Conservation (phyloP, 1,140 invertebrate species). For the Aphaenogaster floridana region DNA sequence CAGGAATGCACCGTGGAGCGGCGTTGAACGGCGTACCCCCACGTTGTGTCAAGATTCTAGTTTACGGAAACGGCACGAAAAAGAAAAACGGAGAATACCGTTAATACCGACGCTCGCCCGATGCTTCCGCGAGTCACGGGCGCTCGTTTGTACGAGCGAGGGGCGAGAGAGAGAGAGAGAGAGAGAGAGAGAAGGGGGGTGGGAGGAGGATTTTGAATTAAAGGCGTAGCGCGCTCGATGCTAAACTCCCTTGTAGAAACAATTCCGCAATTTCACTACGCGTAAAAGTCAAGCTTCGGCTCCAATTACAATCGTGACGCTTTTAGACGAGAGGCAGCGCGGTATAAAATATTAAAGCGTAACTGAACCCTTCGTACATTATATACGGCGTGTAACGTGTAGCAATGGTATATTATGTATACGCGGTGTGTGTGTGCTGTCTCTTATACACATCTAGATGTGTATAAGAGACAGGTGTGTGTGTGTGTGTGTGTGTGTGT, state of each 20-base stretch:
- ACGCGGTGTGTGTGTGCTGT: slow-evolving; percentile 4
- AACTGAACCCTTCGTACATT: slow-evolving; percentile 48
- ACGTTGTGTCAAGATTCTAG: neutral
- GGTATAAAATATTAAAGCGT: slow-evolving; percentile 49
- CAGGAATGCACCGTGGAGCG: neutral
- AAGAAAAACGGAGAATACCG: neutral
- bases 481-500: neutral
- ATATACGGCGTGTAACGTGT: slow-evolving; percentile 41
- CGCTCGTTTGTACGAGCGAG: neutral
- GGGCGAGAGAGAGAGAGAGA: neutral
- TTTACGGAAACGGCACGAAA: slow-evolving; percentile 4
- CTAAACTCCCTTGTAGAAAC: neutral
- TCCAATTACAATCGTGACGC: slow-evolving; percentile 36
- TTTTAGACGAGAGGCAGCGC: slow-evolving; percentile 31
- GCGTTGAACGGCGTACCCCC: neutral
- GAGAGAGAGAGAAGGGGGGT: no score
- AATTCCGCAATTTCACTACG: neutral
- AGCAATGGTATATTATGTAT: slow-evolving; percentile 57
- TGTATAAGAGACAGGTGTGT: no score
- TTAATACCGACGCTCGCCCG: neutral
- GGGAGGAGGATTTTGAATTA: no score
- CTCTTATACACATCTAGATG: no score
- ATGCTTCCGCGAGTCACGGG: neutral
- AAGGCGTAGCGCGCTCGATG: neutral
- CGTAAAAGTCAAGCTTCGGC: neutral